A percentile compares a stretch with the other conserved stretches of the same genome.
phyloP scores from a whole-genome alignment of 2,888 invertebrate genomes.

The Hirtodrosophila confusa region DNA sequence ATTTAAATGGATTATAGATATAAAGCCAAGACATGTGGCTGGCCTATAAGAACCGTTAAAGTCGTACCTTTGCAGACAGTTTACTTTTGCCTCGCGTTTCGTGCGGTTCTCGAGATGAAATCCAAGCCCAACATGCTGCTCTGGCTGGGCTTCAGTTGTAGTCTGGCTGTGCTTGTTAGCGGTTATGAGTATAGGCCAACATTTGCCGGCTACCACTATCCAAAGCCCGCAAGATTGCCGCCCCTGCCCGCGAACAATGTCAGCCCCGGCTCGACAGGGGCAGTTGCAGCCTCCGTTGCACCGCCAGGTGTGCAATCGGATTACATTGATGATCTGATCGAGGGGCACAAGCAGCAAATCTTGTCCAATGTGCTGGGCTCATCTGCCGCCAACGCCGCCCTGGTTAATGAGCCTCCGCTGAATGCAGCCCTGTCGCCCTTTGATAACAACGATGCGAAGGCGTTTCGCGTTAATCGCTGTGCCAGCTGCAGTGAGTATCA shows the following conservation, averaged over 20 bases:
- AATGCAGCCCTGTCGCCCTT: constrained; percentile 25
- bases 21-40: constrained; percentile 14
- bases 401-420: constrained; percentile 2
- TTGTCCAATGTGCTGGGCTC: constrained; percentile 66
- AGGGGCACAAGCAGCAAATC: constrained; percentile 80
- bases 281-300: no score
- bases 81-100: constrained; percentile 42
- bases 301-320: constrained; percentile 69
- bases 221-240: constrained; percentile 52
- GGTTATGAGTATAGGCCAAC: constrained; percentile 53
- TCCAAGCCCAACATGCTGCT: constrained; percentile 27
- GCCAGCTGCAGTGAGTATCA: constrained; percentile 81
- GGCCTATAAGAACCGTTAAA: constrained; percentile 76
- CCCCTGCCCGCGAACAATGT: constrained; percentile 19
- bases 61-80: constrained; percentile 63
- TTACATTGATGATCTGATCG: constrained; percentile 81
- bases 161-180: constrained; percentile 30
- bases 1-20: constrained; percentile 20
- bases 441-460: constrained; percentile 57
- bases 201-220: constrained; percentile 57
- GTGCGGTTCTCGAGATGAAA: constrained; percentile 65
- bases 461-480: constrained; percentile 71
- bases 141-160: constrained; percentile 29
- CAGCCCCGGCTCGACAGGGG: constrained; percentile 1
- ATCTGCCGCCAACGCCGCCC: background rate